Base-by-base conservation (phyloP, 1,140 invertebrate species). In the Antheraea pernyi region DNA sequence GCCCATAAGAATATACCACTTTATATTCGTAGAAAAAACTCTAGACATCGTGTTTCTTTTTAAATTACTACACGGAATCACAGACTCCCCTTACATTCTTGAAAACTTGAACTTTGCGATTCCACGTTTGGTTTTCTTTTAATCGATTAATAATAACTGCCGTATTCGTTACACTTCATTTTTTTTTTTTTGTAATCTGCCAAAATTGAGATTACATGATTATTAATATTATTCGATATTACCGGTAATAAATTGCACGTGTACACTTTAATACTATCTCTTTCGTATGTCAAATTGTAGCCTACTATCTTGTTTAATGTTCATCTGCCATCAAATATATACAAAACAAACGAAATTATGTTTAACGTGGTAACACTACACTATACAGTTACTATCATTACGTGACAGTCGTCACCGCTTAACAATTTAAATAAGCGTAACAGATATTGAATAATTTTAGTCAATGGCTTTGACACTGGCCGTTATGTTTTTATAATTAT, bases 401-500 rank as follows among this genome's bases (percentile, higher is more conserved):
- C 73, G 76, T 75, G 73, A 75, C 71, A 71, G 46, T 71, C 59
- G 60, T 48, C 48, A 53, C 36, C 69, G 60, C 73, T 78, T 73
- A 46, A 58, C 61, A 71, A 72, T 71, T 65, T 63, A 71, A 75
- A 75, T 72, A 70, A 19, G 72, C 53, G 30, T 68, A 53, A 19
- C 60, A 39, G 68, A 67, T 67, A 63, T 60, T 69, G 48, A 67
- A 72, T 70, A 36, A 37, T 63, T 36, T 37, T 7, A 37, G 30
- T 13, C 7, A 37, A 22, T 61, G 7, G 10, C 19, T 61, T 53
- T 53, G 46, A 53, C 46, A 53, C 13, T 53, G 46, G 46, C 16
- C 16, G 46, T n/a, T 53, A 53, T 16, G 46, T 1, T n/a, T 53
- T 13, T 53, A 53, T 53, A 53, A 53, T 53, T 5, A 53, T 11